Evolutionary conservation across 2,888 invertebrate genomes (phyloP), one percentile per base, ranked within the genome.

Genomic region (Limnephilus auricula): DNA sequence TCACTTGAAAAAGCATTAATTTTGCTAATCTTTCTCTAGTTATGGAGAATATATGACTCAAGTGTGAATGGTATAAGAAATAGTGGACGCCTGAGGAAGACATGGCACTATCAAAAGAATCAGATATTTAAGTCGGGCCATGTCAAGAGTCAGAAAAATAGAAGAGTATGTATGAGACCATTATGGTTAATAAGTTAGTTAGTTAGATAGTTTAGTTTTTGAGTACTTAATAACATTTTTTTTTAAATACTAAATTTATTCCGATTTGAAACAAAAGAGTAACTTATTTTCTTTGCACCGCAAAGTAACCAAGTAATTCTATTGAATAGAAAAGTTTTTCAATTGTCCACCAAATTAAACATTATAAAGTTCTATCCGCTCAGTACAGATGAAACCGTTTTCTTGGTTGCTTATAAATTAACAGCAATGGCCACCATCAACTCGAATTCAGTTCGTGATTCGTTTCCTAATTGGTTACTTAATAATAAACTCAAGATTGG

Each of bases 371-470:
- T 80, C 30, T 80, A 12, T 31, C 31, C 31, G 80, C 80, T 31
- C 5, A 12, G 80, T 30, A 32, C 30, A 80, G 80, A 30, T 31
- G 80, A 65, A 31, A 80, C 31, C 30, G 30, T 80, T 80, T 32
- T 32, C 30, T 30, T 25, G 80, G 80, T 80, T 80, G 31, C 80
- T 80, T 80, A 80, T 80, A 80, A 80, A 80, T 80, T 80, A 80
- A 80, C 80, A 80, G 80, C 80, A 80, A 80, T 80, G 30, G 80
- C 80, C 80, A 80, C 80, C 80, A 80, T 80, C 80, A 32, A 32
- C 80, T 80, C 80, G 30, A 80, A 80, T 80, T 80, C 80, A 30
- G 80, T 80, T 80, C 80, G 80, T 80, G 80, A 80, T 80, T 80
- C 80, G 30, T 80, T 80, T 80, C 80, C 80, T 80, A 80, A 80